Conservation (phyloP, 2,888 invertebrate genomes). For the Drosophila antonietae region DNA sequence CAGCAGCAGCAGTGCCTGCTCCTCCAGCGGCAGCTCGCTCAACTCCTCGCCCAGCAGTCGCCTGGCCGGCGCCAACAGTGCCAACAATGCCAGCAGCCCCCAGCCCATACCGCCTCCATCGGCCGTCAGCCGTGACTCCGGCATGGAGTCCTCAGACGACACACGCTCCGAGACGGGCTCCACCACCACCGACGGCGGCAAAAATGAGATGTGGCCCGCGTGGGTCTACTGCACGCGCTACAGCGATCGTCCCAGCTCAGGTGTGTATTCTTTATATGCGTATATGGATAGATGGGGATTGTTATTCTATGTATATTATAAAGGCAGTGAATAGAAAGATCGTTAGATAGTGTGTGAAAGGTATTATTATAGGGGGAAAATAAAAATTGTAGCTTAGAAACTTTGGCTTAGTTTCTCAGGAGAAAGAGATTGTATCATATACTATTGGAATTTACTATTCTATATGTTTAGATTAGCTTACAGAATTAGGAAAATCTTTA, state of each 20-base stretch:
- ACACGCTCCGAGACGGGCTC: slow-evolving; percentile 84
- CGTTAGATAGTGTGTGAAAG: neutral
- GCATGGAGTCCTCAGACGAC: slow-evolving; percentile 85
- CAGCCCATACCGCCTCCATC: slow-evolving; percentile 84
- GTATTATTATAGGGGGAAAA: neutral
- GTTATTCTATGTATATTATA: neutral
- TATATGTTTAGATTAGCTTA: neutral
- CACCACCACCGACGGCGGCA: slow-evolving; percentile 84
- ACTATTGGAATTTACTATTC: neutral
- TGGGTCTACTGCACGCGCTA: slow-evolving; percentile 99
- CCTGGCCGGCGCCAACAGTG: slow-evolving; percentile 59
- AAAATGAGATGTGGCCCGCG: slow-evolving; percentile 92
- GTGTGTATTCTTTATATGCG: slow-evolving; percentile 86
- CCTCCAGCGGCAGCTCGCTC: slow-evolving; percentile 67
- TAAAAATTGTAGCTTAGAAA: neutral
- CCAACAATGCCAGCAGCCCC: slow-evolving; percentile 80
- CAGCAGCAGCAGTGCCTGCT: slow-evolving; percentile 66
- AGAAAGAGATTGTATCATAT: neutral
- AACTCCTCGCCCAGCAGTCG: slow-evolving; percentile 80
- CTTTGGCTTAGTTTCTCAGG: neutral
- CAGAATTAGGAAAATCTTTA: neutral
- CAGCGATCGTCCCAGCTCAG: slow-evolving; percentile 95
- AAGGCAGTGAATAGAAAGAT: neutral
- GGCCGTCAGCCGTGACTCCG: slow-evolving; percentile 84
- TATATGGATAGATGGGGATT: neutral